Base-by-base conservation (phyloP, 2,888 invertebrate genomes). In the Alentia gelatinosa region DNA sequence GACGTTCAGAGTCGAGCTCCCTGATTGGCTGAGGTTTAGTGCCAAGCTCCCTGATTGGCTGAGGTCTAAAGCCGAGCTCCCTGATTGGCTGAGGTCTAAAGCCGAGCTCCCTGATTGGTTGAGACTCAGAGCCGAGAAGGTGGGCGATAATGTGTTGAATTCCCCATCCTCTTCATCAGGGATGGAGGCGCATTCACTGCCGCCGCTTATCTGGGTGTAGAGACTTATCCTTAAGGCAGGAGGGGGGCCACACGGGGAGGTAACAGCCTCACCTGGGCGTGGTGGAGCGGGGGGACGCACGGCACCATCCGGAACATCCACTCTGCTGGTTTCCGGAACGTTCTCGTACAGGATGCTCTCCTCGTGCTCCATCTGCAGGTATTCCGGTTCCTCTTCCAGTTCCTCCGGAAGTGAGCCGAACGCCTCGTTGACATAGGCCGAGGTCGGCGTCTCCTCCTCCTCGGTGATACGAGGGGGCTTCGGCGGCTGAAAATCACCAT, bases 401-500 rank as follows among this genome's bases (percentile, higher is more conserved):
- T 23, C 39, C 15, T 19, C 23, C 23, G 37, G 15, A 19, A 4
- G 5, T 4, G 15, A 37, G 15, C n/a, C 3, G 7, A 40, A 4
- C 19, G 83, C 39, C 83, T 83, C 39, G 83, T 37, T 83, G 1
- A 5, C n/a, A 30, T 68, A 30, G 15, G 23, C 12, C 30, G 30
- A 26, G 12, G 12, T n/a, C 63, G 12, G 63, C n/a, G 35, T 39
- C 40, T 83, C 83, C 39, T 83, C 83, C 39, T 83, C 83, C 39
- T 83, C 83, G 37, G 39, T 83, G 83, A 83, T 83, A 23, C 83
- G 39, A 40, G 83, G 83, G 15, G 83, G 83, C 26, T 83, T 83
- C 0, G 83, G 83, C 7, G 83, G 83, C 83, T 83, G 83, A 56
- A n/a, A n/a, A n/a, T n/a, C n/a, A n/a, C n/a, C n/a, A n/a, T n/a